Evolutionary conservation across 2,113 vertebrate species (phyloP), one percentile per base, ranked within the genome.

Genomic region (Melospiza melodia): DNA sequence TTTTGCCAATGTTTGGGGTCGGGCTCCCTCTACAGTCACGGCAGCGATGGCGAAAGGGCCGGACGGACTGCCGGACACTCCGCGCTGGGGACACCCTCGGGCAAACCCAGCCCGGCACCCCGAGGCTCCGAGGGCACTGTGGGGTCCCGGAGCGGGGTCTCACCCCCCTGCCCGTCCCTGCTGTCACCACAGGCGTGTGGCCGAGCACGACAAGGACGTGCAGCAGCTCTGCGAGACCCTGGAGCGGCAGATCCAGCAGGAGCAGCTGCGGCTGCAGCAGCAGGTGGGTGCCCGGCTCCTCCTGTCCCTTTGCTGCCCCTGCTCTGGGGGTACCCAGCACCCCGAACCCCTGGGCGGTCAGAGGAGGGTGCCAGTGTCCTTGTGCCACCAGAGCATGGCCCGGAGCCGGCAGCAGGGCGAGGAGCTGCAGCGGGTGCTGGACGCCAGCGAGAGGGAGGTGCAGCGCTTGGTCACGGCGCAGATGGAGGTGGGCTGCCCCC

Each of bases 211-310:
- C 15, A 83, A 23, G 11, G 93, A 98, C 59, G 98, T 98, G 59
- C 97, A 94, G 89, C 97, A 89, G 94, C 97, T 98, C 33, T 97
- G 98, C 0, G 94, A 98, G 82, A 96, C 96, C 62, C 96, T 97
- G 94, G 97, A 98, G 61, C 97, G 96, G 94, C 98, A 98, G 94
- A 98, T 98, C 39, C 79, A 18, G 31, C 74, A 35, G 69, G 97
- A 98, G 30, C 95, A 91, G 84, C 92, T 93, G 94, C 92, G 43
- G 57, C 92, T 98, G 52, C 90, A 97, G 78, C 95, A 93, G 15
- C 85, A 98, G 97, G 98, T 98, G 79, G 35, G 89, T 18, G 59
- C 8, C n/a, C 3, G 8, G 15, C 62, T 11, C 61, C 48, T 41
- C 39, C 49, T 33, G 30, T 52, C 12, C 76, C 49, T 23, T 61